Evolutionary conservation across 2,888 invertebrate genomes (phyloP).

Genomic region (Diarsia dahlii): DNA sequence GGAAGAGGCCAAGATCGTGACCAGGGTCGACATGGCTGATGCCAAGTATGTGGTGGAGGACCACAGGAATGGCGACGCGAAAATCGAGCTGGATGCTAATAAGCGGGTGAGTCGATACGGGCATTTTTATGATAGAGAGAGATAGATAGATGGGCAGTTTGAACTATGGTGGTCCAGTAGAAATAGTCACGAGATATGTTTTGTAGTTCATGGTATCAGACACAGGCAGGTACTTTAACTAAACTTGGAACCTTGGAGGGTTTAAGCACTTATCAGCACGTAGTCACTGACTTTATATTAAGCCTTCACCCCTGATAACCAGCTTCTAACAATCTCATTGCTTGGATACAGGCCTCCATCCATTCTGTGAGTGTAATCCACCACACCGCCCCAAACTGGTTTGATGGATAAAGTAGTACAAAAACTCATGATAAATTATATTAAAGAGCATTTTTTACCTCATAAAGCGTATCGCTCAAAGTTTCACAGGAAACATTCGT

Average conservation of each 20-base stretch:
- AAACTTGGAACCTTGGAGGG: background rate
- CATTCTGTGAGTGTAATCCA: background rate
- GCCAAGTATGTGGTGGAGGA: conserved; percentile 94
- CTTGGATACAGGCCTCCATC: background rate
- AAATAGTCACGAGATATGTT: background rate
- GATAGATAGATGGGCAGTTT: background rate
- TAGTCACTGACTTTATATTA: background rate
- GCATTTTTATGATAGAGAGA: background rate
- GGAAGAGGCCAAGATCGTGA: conserved; percentile 90
- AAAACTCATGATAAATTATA: background rate
- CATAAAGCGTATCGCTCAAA: background rate
- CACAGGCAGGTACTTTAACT: background rate
- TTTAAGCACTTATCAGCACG: background rate
- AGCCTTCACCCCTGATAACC: background rate
- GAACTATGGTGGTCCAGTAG: background rate
- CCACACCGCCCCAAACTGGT: background rate
- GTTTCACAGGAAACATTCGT: conserved; percentile 5
- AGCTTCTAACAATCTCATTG: background rate
- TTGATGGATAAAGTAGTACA: background rate
- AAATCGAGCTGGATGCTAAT: conserved; percentile 94
- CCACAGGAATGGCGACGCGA: conserved; percentile 96
- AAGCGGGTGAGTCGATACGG: conserved; percentile 83
- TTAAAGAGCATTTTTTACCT: background rate
- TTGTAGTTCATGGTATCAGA: background rate
- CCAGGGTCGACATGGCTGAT: conserved; percentile 92